A percentile compares a stretch with the other conserved stretches of the same genome.
These are phyloP conservation scores for Synergus japonicus DNA, from an alignment of 2,888 invertebrate genomes.

Conservation along the genomic window DNA sequence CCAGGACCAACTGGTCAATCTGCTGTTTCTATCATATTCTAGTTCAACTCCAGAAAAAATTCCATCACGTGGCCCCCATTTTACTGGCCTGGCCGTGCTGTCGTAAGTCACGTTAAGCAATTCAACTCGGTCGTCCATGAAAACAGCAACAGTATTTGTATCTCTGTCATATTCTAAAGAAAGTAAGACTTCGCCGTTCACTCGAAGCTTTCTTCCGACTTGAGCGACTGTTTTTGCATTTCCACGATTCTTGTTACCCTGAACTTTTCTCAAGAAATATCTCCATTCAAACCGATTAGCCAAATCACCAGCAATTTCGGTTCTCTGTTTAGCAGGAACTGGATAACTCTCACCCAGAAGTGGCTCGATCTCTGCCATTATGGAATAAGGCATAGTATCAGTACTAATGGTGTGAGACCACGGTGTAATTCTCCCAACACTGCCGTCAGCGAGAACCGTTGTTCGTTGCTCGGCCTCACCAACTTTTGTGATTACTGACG, in stretches of 20 bases:
- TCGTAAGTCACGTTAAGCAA: constrained; percentile 92
- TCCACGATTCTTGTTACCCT: constrained; percentile 77
- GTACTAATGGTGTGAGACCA: constrained; percentile 94
- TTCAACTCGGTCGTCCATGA: constrained; percentile 92
- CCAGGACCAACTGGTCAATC: constrained; percentile 94
- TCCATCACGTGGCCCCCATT: constrained; percentile 91
- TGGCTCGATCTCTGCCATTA: constrained; percentile 92
- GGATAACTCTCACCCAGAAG: constrained; percentile 94
- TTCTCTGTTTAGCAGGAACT: constrained; percentile 93
- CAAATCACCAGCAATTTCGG: constrained; percentile 92
- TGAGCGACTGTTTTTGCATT: constrained; percentile 86
- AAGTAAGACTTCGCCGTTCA: constrained; percentile 94
- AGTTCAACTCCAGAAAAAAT: constrained; percentile 93
- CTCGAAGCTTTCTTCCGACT: constrained; percentile 90
- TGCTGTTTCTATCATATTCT: constrained; percentile 94
- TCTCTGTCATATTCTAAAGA: constrained; percentile 95
- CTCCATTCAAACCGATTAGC: constrained; percentile 98
- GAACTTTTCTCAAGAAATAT: constrained; percentile 90
- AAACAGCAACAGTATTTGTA: constrained; percentile 90
- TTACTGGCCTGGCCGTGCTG: constrained; percentile 89
- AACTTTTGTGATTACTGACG: constrained; percentile 88
- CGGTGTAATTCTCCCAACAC: constrained; percentile 88
- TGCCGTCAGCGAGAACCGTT: constrained; percentile 89
- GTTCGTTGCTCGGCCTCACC: constrained; percentile 91
- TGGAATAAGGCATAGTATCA: constrained; percentile 93